Evolutionary conservation across 2,888 invertebrate species (phyloP), one percentile per base, ranked within the genome.

Genomic region (Drosophila nigritarsus): DNA sequence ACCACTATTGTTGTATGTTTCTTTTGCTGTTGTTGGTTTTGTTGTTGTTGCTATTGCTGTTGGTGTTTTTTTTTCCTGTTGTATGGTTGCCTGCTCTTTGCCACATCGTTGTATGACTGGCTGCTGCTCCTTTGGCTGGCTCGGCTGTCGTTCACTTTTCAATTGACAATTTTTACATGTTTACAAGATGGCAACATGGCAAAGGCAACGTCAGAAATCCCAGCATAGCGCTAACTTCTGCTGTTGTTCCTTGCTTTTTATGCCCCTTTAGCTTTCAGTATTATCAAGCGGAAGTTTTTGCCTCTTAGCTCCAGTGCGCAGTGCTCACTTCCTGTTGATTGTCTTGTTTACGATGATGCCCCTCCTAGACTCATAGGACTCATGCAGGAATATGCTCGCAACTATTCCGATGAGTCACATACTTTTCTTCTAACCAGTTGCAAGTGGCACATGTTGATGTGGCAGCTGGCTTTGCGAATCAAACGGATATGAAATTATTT

Each of bases 141-240:
- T 45, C 45, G 27, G 49, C 65, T 72, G 62, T 56, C 72, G 70
- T 60, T 75, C 45, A 49, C 73, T 68, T 72, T 78, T 72, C 78
- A 82, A 82, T 82, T 80, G 82, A 78, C 82, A 82, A 82, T 82
- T 82, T 82, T 82, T 80, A 73, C 80, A 78, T 82, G 82, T 76
- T 82, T 82, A 82, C 83, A 80, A 73, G 78, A 74, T 82, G 82
- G 73, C 82, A 80, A 82, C 83, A 78, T 70, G 73, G 66, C 69
- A 73, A 67, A 66, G 67, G 71, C 69, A 40, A 13, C 66, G 65
- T 53, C 45, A 50, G 40, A 55, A 55, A 32, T 40, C 38, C 40
- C 56, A 51, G 27, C 64, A 56, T 48, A 60, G 63, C 55, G 45
- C 49, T 60, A 67, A 59, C 65, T 64, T 54, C 64, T 42, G 60